Evolutionary conservation across 2,113 vertebrate genomes (phyloP).

Genomic region (Petrocephalus microphthalmus): DNA sequence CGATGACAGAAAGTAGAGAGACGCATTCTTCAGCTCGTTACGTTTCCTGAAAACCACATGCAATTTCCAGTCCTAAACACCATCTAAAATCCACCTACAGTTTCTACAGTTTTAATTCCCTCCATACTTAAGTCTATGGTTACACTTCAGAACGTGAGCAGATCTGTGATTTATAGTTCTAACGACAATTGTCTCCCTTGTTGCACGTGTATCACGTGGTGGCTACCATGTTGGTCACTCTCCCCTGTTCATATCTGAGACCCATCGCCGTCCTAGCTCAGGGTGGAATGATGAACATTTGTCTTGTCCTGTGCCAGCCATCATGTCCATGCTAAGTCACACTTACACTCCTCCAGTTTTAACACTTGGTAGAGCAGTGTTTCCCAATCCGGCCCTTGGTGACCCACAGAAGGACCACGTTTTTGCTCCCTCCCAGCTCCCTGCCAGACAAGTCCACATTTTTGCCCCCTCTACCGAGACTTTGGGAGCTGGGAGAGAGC

Average conservation of each 20-base stretch:
- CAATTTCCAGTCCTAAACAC: background rate
- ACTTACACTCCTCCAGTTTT: background rate
- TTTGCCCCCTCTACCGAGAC: background rate
- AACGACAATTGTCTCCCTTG: background rate
- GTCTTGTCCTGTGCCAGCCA: background rate
- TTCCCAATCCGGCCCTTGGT: background rate
- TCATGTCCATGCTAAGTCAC: background rate
- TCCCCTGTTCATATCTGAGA: background rate
- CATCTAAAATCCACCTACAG: background rate
- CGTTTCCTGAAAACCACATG: background rate
- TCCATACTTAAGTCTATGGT: background rate
- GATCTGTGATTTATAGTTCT: background rate
- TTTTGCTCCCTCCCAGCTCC: too few species aligned
- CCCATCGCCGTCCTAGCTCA: background rate
- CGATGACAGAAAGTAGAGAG: background rate
- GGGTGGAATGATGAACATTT: background rate
- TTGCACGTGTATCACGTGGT: background rate
- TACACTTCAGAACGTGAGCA: background rate
- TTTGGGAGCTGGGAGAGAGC: background rate
- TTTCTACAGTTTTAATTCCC: background rate
- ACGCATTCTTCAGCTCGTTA: background rate
- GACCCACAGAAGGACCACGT: background rate
- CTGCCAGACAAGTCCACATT: background rate
- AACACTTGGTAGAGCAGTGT: background rate
- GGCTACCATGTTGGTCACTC: background rate